Percentiles rank a stretch among this genome's conserved stretches.
Evolutionary conservation across 2,888 invertebrate genomes (phyloP).

Genomic region (Lissonota sp.): DNA sequence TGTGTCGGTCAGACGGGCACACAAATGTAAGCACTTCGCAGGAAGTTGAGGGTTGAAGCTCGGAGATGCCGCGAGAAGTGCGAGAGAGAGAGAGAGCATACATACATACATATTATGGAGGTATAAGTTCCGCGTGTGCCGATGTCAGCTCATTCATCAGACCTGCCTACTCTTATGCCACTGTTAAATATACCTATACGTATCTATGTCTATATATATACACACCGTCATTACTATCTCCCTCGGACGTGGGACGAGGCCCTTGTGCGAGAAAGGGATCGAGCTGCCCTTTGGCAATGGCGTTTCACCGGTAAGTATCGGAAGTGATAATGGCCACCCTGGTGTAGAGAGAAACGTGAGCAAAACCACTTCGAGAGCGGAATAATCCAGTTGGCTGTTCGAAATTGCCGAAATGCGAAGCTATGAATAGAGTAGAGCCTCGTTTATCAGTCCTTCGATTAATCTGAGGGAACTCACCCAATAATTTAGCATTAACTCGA

Average conservation of each 20-base stretch:
- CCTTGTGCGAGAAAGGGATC: neutral
- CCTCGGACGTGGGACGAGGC: neutral
- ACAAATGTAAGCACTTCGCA: constrained; percentile 23
- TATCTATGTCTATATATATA: neutral
- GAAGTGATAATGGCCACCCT: constrained; percentile 41
- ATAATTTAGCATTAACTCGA: no score
- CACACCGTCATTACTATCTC: neutral
- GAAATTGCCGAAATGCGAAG: neutral
- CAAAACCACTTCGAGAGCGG: constrained; percentile 13
- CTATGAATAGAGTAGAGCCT: no score
- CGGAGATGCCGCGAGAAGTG: neutral
- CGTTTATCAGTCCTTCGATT: no score
- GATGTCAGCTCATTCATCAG: constrained; percentile 59
- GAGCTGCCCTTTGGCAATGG: constrained; percentile 18
- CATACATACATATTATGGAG: constrained; percentile 5
- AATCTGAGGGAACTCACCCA: no score
- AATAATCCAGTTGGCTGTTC: neutral
- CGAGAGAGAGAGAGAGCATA: neutral
- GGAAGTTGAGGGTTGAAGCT: neutral
- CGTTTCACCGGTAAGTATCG: constrained; percentile 56
- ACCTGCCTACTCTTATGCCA: constrained; percentile 22
- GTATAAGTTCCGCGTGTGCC: constrained; percentile 33
- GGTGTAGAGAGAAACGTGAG: constrained; percentile 11
- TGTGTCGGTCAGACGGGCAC: constrained; percentile 31
- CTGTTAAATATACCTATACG: neutral